These are phyloP conservation scores for Eptatretus atami DNA, from an alignment of 2,797 vertebrate genomes.

Conservation along the genomic window DNA sequence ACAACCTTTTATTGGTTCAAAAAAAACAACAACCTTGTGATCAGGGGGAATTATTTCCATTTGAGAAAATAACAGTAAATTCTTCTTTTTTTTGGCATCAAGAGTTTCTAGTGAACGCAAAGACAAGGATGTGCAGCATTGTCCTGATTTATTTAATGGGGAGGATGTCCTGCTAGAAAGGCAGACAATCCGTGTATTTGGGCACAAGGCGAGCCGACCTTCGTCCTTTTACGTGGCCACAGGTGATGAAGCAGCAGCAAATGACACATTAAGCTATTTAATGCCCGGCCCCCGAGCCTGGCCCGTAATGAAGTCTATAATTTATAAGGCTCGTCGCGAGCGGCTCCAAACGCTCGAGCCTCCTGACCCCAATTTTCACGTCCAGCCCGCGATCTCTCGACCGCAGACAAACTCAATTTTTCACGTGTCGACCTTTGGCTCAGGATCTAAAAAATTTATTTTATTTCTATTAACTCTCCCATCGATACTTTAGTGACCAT, in stretches of 20 bases:
- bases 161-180: no score
- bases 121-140: no score
- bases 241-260: constrained; percentile 37
- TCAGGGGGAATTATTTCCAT: no score
- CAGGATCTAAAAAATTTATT: constrained; percentile 38
- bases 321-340: constrained; percentile 37
- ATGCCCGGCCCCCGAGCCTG: constrained; percentile 38
- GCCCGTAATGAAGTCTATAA: constrained; percentile 46
- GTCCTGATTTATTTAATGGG: no score
- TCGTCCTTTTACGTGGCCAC: neutral
- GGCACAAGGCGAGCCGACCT: no score
- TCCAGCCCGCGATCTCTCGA: constrained; percentile 43
- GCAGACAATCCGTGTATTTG: no score
- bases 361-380: constrained; percentile 42
- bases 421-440: constrained; percentile 45
- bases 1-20: no score
- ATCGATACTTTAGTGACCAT: constrained; percentile 29
- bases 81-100: no score
- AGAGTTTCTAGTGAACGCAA: no score
- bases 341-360: constrained; percentile 47
- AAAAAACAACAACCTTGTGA: no score
- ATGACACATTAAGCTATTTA: constrained; percentile 50
- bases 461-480: constrained; percentile 44
- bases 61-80: no score
- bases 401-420: constrained; percentile 44